Percentiles rank a stretch among this genome's conserved stretches.
phyloP scores from a whole-genome alignment of 1,140 invertebrate species.

The Diprion similis region DNA sequence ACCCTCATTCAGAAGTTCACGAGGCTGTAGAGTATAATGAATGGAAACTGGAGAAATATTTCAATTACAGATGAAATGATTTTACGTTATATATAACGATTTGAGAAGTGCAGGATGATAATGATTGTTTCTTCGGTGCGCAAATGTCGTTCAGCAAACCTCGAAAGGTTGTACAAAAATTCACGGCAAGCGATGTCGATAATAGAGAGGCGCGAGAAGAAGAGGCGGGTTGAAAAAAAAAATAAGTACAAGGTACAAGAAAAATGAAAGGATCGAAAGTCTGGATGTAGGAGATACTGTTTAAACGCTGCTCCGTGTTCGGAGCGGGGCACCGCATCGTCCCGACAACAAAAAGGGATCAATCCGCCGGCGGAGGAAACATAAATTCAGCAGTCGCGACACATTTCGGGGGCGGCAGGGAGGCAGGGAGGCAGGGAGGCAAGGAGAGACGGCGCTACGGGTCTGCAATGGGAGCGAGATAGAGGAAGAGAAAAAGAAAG shows the following conservation, averaged over 20 bases:
- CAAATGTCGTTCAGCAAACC: too few relatives aligned
- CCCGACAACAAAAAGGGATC: conserved; percentile 56
- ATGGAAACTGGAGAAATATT: too few relatives aligned
- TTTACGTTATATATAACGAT: too few relatives aligned
- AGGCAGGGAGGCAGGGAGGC: conserved; percentile 7
- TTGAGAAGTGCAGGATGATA: too few relatives aligned
- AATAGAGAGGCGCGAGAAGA: too few relatives aligned
- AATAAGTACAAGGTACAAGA: too few relatives aligned
- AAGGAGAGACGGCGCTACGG: conserved; percentile 31
- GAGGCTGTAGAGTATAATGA: too few relatives aligned
- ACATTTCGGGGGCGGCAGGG: conserved; percentile 50
- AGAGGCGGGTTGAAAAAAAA: too few relatives aligned
- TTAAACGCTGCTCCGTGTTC: conserved; percentile 17
- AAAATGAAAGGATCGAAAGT: background rate
- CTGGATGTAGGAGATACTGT: background rate
- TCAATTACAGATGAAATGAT: too few relatives aligned
- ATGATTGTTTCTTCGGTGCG: too few relatives aligned
- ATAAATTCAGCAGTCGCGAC: conserved; percentile 55
- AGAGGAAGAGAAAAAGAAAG: conserved; percentile 34
- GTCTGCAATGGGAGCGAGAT: conserved; percentile 33
- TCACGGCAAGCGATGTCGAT: too few relatives aligned
- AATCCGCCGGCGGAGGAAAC: conserved; percentile 56
- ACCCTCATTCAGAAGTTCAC: background rate
- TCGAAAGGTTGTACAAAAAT: too few relatives aligned
- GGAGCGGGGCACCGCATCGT: conserved; percentile 18